A percentile compares a stretch with the other conserved stretches of the same genome.
These are phyloP conservation scores for Clarias fuscus DNA, from an alignment of 2,797 vertebrate species.

Conservation along the genomic window DNA sequence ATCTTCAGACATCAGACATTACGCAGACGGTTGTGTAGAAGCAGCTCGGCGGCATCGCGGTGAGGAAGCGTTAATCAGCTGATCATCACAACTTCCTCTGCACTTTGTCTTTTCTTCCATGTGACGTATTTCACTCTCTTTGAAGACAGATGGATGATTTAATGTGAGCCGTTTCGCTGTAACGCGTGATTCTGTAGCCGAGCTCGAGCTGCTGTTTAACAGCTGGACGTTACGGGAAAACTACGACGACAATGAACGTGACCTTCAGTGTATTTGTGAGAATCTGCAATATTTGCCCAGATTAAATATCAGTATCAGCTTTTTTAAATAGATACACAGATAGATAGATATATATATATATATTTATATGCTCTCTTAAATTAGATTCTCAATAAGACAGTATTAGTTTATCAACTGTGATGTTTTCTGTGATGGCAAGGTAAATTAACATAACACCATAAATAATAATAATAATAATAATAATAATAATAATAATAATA, in stretches of 20 bases:
- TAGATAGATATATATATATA: background rate
- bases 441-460: slow-evolving; percentile 74
- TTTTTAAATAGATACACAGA: slow-evolving; percentile 72
- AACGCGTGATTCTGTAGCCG: slow-evolving; percentile 1
- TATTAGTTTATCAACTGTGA: slow-evolving; percentile 57
- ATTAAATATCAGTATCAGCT: slow-evolving; percentile 75
- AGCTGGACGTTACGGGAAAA: slow-evolving; percentile 33
- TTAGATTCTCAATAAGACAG: slow-evolving; percentile 68
- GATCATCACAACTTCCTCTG: slow-evolving; percentile 52
- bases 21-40: slow-evolving; percentile 74
- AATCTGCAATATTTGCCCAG: slow-evolving; percentile 75
- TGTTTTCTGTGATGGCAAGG: slow-evolving; percentile 69
- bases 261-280: slow-evolving; percentile 54
- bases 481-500: slow-evolving; percentile 68
- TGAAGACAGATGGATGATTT: background rate
- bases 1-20: slow-evolving; percentile 67
- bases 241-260: slow-evolving; percentile 54
- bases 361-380: slow-evolving; percentile 71
- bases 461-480: slow-evolving; percentile 74
- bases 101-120: background rate
- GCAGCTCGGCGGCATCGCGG: slow-evolving; percentile 66
- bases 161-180: background rate
- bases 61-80: slow-evolving; percentile 63
- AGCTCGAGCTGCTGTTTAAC: slow-evolving; percentile 37
- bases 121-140: background rate